phyloP scores from a whole-genome alignment of 2,888 invertebrate species.

The Cephus runcator region DNA sequence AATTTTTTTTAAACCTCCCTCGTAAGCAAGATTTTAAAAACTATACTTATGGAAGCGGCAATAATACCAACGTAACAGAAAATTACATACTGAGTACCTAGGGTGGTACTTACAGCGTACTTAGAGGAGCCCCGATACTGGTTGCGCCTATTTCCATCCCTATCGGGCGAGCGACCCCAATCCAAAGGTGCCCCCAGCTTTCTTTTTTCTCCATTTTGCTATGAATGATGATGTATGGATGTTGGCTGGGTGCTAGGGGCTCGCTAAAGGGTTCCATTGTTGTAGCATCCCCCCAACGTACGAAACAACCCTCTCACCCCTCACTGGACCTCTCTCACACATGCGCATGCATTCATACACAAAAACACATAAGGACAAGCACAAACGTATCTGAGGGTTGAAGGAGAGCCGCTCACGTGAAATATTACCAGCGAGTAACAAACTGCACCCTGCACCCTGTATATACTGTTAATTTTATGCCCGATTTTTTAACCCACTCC shows the following conservation, averaged over 20 bases:
- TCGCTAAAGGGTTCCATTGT: constrained; percentile 66
- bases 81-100: not conserved
- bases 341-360: not conserved
- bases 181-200: constrained; percentile 54
- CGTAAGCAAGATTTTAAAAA: not conserved
- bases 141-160: not conserved
- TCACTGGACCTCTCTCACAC: constrained; percentile 32
- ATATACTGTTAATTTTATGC: constrained; percentile 62
- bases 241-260: constrained; percentile 62
- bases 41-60: not conserved
- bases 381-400: constrained; percentile 12
- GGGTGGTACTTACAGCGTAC: constrained; percentile 31
- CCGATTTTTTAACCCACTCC: constrained; percentile 50
- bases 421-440: constrained; percentile 57
- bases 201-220: constrained; percentile 35
- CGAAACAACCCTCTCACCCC: constrained; percentile 48
- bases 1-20: not conserved
- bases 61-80: not conserved
- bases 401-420: constrained; percentile 39
- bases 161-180: not conserved
- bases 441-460: constrained; percentile 51
- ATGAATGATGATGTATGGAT: constrained; percentile 66
- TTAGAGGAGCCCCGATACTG: constrained; percentile 28
- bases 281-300: constrained; percentile 44
- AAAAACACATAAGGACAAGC: not conserved